Percentiles rank a stretch among this genome's conserved stretches.
These are phyloP conservation scores for Acromyrmex echinatior DNA, from an alignment of 1,140 invertebrate genomes.

Conservation along the genomic window DNA sequence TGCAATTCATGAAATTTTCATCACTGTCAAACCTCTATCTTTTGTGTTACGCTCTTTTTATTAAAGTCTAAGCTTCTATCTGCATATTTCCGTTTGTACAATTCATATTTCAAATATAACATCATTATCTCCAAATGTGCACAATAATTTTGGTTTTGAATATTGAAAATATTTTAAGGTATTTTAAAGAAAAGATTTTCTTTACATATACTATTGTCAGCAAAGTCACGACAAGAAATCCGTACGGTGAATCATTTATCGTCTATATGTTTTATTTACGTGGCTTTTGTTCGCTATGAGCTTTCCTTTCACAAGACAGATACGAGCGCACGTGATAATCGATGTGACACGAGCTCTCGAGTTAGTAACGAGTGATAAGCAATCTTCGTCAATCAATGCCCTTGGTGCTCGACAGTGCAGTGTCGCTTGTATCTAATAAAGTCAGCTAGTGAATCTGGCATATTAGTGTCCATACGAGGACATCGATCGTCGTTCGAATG, in stretches of 20 bases:
- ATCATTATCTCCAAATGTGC: background rate
- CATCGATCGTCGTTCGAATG: conserved; percentile 69
- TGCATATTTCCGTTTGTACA: background rate
- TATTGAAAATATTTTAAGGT: background rate
- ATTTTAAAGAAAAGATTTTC: background rate
- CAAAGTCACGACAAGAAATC: background rate
- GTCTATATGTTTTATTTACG: background rate
- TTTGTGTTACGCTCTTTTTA: background rate
- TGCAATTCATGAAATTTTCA: background rate
- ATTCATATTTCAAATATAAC: background rate
- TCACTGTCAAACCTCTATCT: background rate
- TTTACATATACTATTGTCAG: background rate
- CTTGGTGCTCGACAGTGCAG: conserved; percentile 36
- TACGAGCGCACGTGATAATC: background rate
- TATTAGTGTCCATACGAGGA: conserved; percentile 72
- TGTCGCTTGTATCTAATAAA: conserved; percentile 29
- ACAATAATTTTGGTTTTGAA: background rate
- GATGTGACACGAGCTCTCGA: conserved; percentile 45
- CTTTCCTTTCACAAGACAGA: background rate
- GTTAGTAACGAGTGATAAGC: conserved; percentile 40
- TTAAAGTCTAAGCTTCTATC: background rate
- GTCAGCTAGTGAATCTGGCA: conserved; percentile 59
- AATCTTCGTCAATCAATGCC: conserved; percentile 64
- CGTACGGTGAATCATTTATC: background rate
- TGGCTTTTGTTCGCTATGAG: background rate